Evolutionary conservation across 2,888 invertebrate species (phyloP).

Genomic region (Minunthozetes semirufus): DNA sequence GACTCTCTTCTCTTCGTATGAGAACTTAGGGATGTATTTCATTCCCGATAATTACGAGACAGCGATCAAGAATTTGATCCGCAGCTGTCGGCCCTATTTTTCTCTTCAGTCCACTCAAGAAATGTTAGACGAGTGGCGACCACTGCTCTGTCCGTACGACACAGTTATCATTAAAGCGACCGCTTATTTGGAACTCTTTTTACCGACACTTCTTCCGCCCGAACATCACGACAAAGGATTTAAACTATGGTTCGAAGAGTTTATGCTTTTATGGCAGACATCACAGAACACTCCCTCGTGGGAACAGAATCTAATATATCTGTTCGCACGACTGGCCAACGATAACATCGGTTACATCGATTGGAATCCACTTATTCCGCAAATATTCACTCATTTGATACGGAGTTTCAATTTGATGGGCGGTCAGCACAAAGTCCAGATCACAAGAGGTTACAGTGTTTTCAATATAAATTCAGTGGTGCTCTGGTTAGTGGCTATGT

Average conservation of each 20-base stretch:
- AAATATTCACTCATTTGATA: constrained; percentile 53
- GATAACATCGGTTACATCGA: constrained; percentile 74
- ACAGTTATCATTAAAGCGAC: constrained; percentile 53
- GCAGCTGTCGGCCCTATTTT: constrained; percentile 56
- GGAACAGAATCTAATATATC: constrained; percentile 64
- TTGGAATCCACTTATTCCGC: constrained; percentile 76
- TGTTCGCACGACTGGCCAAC: constrained; percentile 66
- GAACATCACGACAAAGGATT: constrained; percentile 59
- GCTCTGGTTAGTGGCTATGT: constrained; percentile 55
- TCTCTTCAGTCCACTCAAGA: constrained; percentile 69
- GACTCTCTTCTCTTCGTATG: constrained; percentile 46
- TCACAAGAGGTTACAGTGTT: constrained; percentile 45
- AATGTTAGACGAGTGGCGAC: constrained; percentile 73
- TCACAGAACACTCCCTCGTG: constrained; percentile 66
- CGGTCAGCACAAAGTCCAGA: constrained; percentile 50
- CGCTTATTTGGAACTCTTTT: constrained; percentile 63
- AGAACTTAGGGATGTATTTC: constrained; percentile 41
- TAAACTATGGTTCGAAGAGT: constrained; percentile 67
- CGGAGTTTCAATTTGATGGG: constrained; percentile 71
- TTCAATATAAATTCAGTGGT: constrained; percentile 54
- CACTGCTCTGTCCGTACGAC: constrained; percentile 67
- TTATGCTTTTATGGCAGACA: constrained; percentile 68
- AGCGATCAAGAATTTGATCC: constrained; percentile 47
- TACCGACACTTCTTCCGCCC: constrained; percentile 65
- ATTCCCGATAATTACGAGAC: constrained; percentile 47